phyloP scores from a whole-genome alignment of 2,797 vertebrate genomes.

The Sebastes iracundus region DNA sequence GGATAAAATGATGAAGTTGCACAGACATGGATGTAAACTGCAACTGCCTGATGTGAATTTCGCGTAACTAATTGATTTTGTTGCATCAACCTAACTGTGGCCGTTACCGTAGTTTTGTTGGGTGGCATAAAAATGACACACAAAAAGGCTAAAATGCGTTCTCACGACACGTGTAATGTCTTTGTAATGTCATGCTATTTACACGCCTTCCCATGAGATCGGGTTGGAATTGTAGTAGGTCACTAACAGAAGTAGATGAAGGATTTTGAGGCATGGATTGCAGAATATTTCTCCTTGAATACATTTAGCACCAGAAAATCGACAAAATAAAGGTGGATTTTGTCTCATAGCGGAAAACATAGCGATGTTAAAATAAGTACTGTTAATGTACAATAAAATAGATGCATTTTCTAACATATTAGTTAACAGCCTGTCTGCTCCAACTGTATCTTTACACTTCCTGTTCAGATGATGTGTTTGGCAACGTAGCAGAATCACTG shows the following conservation, averaged over 20 bases:
- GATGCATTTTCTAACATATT: background rate
- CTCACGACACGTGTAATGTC: no score
- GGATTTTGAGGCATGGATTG: background rate
- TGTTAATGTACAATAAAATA: background rate
- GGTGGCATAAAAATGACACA: no score
- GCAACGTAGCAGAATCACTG: background rate
- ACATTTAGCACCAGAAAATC: background rate
- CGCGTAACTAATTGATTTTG: no score
- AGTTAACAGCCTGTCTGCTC: background rate
- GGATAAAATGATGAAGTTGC: no score
- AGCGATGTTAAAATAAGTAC: background rate
- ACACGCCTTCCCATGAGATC: no score
- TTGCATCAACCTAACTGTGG: no score
- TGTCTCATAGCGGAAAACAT: background rate
- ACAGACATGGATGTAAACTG: no score
- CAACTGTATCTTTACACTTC: background rate
- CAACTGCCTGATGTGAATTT: no score
- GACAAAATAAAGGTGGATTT: background rate
- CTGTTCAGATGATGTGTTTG: background rate
- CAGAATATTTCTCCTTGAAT: background rate
- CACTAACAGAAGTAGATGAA: background rate
- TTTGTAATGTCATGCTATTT: no score
- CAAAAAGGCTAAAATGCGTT: no score
- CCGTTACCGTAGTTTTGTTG: no score
- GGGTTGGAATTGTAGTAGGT: background rate